A percentile compares a stretch with the other conserved stretches of the same genome.
These are phyloP conservation scores for Pseudoips prasinana DNA, from an alignment of 2,888 invertebrate genomes.

Conservation along the genomic window DNA sequence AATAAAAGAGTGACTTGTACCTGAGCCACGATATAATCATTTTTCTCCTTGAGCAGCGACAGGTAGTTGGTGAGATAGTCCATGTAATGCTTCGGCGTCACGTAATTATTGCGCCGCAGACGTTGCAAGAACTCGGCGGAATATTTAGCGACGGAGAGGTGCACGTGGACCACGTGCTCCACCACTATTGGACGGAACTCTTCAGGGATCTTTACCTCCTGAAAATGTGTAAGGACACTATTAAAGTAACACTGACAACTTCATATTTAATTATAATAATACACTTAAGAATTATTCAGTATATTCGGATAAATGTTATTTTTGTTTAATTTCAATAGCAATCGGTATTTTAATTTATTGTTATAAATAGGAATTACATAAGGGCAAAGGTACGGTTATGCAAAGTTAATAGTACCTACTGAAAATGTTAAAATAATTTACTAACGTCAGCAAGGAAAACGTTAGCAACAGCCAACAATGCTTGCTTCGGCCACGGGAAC, in stretches of 20 bases:
- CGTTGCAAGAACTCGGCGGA: slow-evolving; percentile 87
- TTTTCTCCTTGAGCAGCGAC: slow-evolving; percentile 87
- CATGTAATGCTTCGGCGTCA: slow-evolving; percentile 95
- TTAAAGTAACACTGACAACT: too few relatives aligned
- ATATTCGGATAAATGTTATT: too few relatives aligned
- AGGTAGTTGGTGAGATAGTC: slow-evolving; percentile 92
- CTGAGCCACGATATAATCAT: slow-evolving; percentile 81
- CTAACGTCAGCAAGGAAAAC: slow-evolving; percentile 90
- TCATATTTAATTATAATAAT: too few relatives aligned
- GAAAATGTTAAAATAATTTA: too few relatives aligned
- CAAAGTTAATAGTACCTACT: too few relatives aligned
- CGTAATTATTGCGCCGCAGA: slow-evolving; percentile 90
- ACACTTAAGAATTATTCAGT: too few relatives aligned
- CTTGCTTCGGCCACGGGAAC: slow-evolving; percentile 96
- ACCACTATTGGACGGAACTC: slow-evolving; percentile 86
- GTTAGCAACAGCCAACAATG: slow-evolving; percentile 92
- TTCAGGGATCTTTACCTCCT: slow-evolving; percentile 86
- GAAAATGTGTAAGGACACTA: too few relatives aligned
- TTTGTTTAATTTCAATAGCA: too few relatives aligned
- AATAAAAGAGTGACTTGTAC: too few relatives aligned
- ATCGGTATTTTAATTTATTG: too few relatives aligned
- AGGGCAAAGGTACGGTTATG: too few relatives aligned
- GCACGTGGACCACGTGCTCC: slow-evolving; percentile 93
- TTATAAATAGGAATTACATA: too few relatives aligned
- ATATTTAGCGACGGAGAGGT: slow-evolving; percentile 87